Base-by-base conservation (phyloP, 2,113 vertebrate species). In the Picathartes gymnocephalus region DNA sequence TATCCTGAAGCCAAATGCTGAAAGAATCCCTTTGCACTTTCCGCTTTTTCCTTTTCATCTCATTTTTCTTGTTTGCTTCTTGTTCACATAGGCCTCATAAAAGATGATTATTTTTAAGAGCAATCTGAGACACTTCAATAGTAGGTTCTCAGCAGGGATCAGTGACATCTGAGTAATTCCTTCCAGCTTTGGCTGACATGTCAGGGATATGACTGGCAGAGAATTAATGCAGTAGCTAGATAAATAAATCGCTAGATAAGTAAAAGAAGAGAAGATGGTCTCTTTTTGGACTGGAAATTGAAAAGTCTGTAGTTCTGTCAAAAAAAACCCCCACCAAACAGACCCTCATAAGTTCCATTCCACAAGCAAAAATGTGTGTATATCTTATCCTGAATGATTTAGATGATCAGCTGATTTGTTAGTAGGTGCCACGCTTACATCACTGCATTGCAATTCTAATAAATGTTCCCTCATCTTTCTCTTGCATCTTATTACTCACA, bases 51-150 rank as follows among this genome's bases (percentile, higher is more conserved):
- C 16, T 86, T 73, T 50, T 62, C 1, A 0, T 80, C 25, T 65
- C 23, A 23, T 87, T 95, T 95, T 88, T 85, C 44, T 88, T 76
- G 39, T 79, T 88, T 83, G n/a, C n/a, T 88, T 80, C 70, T 86
- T 81, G 28, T 54, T 92, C 68, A 71, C 18, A 45, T 48, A 83
- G 71, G 28, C 20, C 20, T 92, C 87, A 94, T 88, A 88, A 71
- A 86, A 71, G n/a, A 44, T 61, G 1, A 81, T 76, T 90, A 77
- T 82, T 95, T 92, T 93, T 83, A 82, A 88, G 24, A 90, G 68
- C 68, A 86, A 74, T 86, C 35, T 81, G 72, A 94, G 82, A 74
- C 48, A 15, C 64, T 91, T 80, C 70, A 72, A 50, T 80, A 85
- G 50, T 20, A 77, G 27, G 65, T 73, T 90, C 64, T 92, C 85